Conservation (phyloP, 2,888 invertebrate genomes). For the Zaprionus bogoriensis region DNA sequence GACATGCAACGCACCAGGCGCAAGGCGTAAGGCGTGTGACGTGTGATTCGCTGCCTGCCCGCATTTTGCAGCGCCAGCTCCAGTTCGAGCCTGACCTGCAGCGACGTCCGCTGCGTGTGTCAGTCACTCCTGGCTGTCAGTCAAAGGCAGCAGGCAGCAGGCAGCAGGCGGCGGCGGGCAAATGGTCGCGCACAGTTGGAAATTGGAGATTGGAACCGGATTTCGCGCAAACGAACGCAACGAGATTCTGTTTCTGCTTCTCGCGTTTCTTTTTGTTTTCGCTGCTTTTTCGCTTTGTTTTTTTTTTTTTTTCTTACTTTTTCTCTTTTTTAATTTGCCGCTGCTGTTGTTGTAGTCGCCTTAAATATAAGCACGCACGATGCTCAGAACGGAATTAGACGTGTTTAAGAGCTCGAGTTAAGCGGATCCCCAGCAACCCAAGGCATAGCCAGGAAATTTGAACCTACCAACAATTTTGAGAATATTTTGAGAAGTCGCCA, state of each 20-base stretch:
- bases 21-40: conserved; percentile 6
- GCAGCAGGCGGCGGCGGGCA: conserved; percentile 13
- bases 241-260: conserved; percentile 26
- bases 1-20: conserved; percentile 28
- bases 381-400: conserved; percentile 66
- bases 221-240: conserved; percentile 46
- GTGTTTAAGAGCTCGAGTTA: conserved; percentile 65
- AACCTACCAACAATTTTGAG: too few species aligned
- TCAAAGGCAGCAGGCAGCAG: conserved; percentile 38
- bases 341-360: conserved; percentile 24
- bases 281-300: too few species aligned
- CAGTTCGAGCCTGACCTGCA: conserved; percentile 50
- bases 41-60: conserved; percentile 23
- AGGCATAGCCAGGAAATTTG: neutral
- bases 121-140: conserved; percentile 51
- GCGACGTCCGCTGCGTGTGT: conserved; percentile 50
- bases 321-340: conserved; percentile 17
- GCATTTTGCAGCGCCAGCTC: conserved; percentile 17
- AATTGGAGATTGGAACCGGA: conserved; percentile 66
- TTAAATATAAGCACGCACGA: conserved; percentile 71
- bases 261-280: neutral
- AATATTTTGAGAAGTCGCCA: too few species aligned
- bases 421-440: conserved; percentile 27
- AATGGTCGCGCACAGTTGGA: conserved; percentile 42
- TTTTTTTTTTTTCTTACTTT: conserved; percentile 28